Evolutionary conservation across 2,797 vertebrate species (phyloP).

Genomic region (Mus spretus): DNA sequence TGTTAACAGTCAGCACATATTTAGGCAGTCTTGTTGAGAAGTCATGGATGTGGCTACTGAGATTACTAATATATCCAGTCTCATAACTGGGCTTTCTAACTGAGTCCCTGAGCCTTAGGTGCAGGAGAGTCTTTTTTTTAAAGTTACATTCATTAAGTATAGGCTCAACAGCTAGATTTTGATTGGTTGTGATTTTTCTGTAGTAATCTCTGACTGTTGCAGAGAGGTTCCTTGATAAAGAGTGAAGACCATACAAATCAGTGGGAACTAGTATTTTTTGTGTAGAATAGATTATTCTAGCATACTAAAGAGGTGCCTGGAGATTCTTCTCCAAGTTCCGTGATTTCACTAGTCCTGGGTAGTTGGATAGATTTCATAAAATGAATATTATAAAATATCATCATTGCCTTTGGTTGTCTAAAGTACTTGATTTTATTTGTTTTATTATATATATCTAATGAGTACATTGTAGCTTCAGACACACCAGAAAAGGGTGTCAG

Average conservation of each 20-base stretch:
- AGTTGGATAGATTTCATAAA: background rate
- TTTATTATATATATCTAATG: no score
- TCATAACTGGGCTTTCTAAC: background rate
- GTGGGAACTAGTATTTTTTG: background rate
- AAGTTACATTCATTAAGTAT: no score
- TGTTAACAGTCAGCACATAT: background rate
- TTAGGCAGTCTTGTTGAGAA: background rate
- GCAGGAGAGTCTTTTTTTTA: no score
- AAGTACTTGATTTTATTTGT: background rate
- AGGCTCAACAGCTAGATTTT: background rate
- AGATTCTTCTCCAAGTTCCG: background rate
- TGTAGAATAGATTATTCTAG: background rate
- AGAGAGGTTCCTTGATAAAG: background rate
- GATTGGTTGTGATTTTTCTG: background rate
- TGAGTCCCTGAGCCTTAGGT: background rate
- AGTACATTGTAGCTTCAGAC: no score
- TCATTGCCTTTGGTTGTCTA: background rate
- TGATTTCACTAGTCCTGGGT: background rate
- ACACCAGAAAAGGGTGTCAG: no score
- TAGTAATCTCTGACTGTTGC: background rate
- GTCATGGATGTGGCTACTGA: background rate
- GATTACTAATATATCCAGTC: background rate
- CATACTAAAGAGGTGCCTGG: background rate
- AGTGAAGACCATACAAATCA: background rate
- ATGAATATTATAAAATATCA: background rate